These are phyloP conservation scores for Penaeus monodon DNA, from an alignment of 2,888 invertebrate species.

Conservation along the genomic window DNA sequence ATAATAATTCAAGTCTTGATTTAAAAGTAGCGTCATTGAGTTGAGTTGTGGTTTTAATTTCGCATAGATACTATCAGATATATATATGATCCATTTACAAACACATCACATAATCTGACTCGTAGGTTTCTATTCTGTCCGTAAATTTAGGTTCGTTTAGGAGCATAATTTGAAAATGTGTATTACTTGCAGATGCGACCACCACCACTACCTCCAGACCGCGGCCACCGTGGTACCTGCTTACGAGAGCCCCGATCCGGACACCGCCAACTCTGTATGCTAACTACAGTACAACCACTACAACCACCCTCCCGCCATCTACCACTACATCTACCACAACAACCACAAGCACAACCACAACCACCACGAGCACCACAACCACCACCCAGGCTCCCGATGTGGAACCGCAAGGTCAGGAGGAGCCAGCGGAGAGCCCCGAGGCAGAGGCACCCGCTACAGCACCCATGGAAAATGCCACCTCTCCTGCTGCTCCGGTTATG, in stretches of 20 bases:
- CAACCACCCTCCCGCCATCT: conserved; percentile 50
- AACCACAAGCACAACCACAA: conserved; percentile 51
- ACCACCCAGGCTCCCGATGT: conserved; percentile 61
- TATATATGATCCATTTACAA: no score
- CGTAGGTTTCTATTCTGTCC: no score
- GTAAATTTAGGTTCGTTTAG: background rate
- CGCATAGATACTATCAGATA: no score
- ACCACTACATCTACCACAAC: conserved; percentile 47
- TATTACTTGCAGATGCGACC: conserved; percentile 72
- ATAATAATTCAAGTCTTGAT: no score
- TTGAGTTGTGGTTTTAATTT: no score
- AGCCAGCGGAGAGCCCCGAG: conserved; percentile 7
- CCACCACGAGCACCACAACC: conserved; percentile 66
- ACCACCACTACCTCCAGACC: conserved; percentile 84
- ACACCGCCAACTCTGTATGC: conserved; percentile 52
- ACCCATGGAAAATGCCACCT: background rate
- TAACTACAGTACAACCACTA: conserved; percentile 45
- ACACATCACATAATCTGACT: no score
- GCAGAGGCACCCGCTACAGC: conserved; percentile 25
- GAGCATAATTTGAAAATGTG: conserved; percentile 9
- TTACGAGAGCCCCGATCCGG: conserved; percentile 68
- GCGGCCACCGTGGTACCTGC: conserved; percentile 88
- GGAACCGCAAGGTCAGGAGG: conserved; percentile 6
- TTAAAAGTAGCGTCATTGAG: no score
- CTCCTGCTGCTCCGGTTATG: background rate